These are phyloP conservation scores for Ormyrus rosae DNA, from an alignment of 2,888 invertebrate species.

Conservation along the genomic window DNA sequence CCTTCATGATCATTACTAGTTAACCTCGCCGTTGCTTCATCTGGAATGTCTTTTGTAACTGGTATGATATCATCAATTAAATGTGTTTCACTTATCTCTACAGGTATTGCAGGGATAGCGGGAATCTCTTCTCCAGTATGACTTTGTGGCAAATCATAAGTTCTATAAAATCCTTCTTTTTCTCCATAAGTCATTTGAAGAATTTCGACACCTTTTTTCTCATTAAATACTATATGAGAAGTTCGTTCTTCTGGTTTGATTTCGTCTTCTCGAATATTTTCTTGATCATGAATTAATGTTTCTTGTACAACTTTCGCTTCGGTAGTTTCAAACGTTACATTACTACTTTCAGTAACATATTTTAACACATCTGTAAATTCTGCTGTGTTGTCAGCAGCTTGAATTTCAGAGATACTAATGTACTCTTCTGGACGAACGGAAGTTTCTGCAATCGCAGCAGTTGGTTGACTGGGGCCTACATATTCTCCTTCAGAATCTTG, in stretches of 20 bases:
- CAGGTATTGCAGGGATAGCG: conserved; percentile 77
- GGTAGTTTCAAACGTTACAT: conserved; percentile 78
- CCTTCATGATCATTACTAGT: conserved; percentile 74
- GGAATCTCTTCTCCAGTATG: conserved; percentile 77
- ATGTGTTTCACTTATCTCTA: conserved; percentile 76
- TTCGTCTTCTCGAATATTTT: conserved; percentile 75
- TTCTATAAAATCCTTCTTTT: conserved; percentile 79
- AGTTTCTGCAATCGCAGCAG: conserved; percentile 78
- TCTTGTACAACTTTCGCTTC: conserved; percentile 82
- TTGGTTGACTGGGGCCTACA: conserved; percentile 77
- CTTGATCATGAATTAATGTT: conserved; percentile 82
- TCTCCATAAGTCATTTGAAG: conserved; percentile 82
- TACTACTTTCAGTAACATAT: conserved; percentile 78
- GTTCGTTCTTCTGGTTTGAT: conserved; percentile 71
- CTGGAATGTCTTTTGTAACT: conserved; percentile 71
- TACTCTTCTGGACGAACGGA: conserved; percentile 80
- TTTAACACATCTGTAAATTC: conserved; percentile 78
- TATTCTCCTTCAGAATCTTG: conserved; percentile 83
- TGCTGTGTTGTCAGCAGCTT: conserved; percentile 78
- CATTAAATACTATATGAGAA: conserved; percentile 78
- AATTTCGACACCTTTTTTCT: conserved; percentile 81
- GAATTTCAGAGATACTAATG: conserved; percentile 80
- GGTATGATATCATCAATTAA: conserved; percentile 75
- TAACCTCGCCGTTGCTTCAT: conserved; percentile 75
- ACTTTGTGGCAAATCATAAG: conserved; percentile 78